Base-by-base conservation (phyloP, 1,140 invertebrate species). In the Pseudomyrmex concolor region DNA sequence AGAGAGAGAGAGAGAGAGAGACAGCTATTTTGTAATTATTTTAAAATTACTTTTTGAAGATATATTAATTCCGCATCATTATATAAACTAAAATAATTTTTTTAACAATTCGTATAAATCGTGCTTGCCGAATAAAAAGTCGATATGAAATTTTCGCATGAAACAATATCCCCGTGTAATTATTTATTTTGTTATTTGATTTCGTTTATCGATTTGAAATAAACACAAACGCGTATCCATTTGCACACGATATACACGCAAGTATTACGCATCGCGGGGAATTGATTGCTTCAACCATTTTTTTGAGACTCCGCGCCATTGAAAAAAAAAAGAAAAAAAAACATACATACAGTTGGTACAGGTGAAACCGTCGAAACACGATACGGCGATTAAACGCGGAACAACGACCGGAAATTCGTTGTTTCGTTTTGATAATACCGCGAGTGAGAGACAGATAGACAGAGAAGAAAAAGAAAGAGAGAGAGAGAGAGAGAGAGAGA, bases 321-420 rank as follows among this genome's bases (percentile, higher is more conserved):
- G 22, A 19, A 15, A 66, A 71, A 60, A 78, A 34, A 34, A 25
- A 25, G 3, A 25, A 34, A 34, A 34, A 5, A 34, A 34, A 5
- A 5, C 5, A 34, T 7, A 34, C 34, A 34, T 34, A 34, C 84
- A 86, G 77, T 71, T 54, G 50, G 48, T 66, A 60, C 84, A 54
- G 59, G 51, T 86, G 84, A 76, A 63, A 63, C 48, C 72, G n/a
- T 70, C 15, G 76, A 13, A 76, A 74, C 48, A 15, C 48, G 51
- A 74, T 68, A 25, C 13, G 10, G 12, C 48, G 54, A 71, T 87
- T 80, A 63, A 73, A 72, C 19, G 59, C 7, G 15, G 0, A 59
- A 62, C 60, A 62, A 67, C 62, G 66, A 22, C 51, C 55, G 81
- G 81, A 84, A 87, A 62, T 84, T 67, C 17, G 54, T 87, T 80